phyloP scores from a whole-genome alignment of 92 coral and sea anemone genomes.

The Porites cylindrica region DNA sequence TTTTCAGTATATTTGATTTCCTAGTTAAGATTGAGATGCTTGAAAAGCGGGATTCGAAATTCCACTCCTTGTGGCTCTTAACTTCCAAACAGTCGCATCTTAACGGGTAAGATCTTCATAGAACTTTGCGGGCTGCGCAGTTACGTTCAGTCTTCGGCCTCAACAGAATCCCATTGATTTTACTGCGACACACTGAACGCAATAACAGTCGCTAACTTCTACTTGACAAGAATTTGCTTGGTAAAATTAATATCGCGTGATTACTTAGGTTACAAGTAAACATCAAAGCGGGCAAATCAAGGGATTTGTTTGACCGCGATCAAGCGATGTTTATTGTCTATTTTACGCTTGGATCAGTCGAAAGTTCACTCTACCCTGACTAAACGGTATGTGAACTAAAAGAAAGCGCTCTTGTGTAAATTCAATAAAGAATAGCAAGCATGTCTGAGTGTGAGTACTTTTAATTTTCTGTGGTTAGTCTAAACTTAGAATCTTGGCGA shows the following conservation, averaged over 20 bases:
- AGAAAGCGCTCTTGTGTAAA: slow-evolving; percentile 31
- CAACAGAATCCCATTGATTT: slow-evolving; percentile 32
- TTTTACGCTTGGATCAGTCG: not conserved
- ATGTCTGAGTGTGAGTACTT: not conserved
- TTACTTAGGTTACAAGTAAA: slow-evolving; percentile 22
- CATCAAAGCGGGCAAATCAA: slow-evolving; percentile 7
- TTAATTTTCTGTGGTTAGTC: not conserved
- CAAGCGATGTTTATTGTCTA: slow-evolving; percentile 7
- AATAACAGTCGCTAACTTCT: slow-evolving; percentile 31
- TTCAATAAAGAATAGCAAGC: slow-evolving; percentile 19
- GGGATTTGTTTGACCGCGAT: slow-evolving; percentile 38
- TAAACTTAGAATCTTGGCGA: not conserved
- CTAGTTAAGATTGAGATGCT: not conserved
- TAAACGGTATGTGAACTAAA: slow-evolving; percentile 4
- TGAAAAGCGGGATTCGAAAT: not conserved
- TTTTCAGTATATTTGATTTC: not conserved
- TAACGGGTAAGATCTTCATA: too few relatives aligned
- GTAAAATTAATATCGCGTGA: slow-evolving; percentile 46
- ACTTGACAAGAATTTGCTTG: slow-evolving; percentile 35
- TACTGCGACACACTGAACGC: slow-evolving; percentile 24
- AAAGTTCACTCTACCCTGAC: slow-evolving; percentile 17
- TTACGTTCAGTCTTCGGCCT: slow-evolving; percentile 34
- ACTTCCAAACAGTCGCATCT: too few relatives aligned
- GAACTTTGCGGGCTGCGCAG: slow-evolving; percentile 5
- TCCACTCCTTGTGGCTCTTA: not conserved